These are phyloP conservation scores for Chaenogobius annularis DNA, from an alignment of 2,113 vertebrate species.

Conservation along the genomic window DNA sequence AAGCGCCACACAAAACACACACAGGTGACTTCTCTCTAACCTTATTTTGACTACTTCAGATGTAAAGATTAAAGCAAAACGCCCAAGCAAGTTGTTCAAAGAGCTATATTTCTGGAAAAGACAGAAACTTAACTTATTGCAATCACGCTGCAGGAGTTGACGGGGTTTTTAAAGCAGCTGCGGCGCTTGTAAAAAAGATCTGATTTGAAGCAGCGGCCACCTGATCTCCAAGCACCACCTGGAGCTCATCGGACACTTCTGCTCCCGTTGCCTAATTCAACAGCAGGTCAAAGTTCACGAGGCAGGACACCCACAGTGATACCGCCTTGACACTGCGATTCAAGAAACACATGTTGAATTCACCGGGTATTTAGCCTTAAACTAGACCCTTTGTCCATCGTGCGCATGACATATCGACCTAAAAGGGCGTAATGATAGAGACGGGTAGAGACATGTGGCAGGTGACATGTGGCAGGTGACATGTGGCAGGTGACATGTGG, in stretches of 20 bases:
- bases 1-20: background rate
- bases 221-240: conserved; percentile 30
- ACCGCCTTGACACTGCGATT: conserved; percentile 49
- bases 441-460: too few relatives aligned
- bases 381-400: background rate
- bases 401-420: too few relatives aligned
- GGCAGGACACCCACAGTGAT: conserved; percentile 63
- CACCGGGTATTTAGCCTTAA: too few relatives aligned
- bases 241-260: conserved; percentile 33
- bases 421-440: too few relatives aligned
- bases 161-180: conserved; percentile 7
- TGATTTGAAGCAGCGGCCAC: conserved; percentile 19
- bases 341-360: background rate
- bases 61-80: background rate
- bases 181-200: conserved; percentile 20
- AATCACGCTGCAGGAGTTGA: background rate
- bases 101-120: background rate
- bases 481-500: too few relatives aligned
- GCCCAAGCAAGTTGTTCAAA: background rate
- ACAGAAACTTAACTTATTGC: conserved; percentile 23
- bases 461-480: too few relatives aligned
- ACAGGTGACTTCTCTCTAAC: background rate
- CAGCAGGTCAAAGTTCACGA: conserved; percentile 67
- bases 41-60: background rate
- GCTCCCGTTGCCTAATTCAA: conserved; percentile 36